Conservation (phyloP, 2,888 invertebrate genomes). For the Drosophila atripex region DNA sequence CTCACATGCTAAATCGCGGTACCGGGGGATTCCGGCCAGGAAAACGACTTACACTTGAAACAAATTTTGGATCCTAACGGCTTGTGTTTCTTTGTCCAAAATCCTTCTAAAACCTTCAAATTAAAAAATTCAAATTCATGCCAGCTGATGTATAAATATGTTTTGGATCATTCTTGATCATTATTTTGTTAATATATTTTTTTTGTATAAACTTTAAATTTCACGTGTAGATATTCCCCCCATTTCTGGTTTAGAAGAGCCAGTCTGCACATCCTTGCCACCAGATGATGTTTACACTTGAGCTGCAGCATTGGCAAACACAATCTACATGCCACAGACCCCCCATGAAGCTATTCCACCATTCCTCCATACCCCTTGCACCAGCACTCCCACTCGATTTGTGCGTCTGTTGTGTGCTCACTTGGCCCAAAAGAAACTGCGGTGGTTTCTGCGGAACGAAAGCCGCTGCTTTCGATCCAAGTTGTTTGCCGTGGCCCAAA, state of each 20-base stretch:
- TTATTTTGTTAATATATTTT: no score
- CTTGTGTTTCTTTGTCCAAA: no score
- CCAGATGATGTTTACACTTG: constrained; percentile 75
- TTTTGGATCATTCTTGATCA: no score
- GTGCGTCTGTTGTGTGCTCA: constrained; percentile 24
- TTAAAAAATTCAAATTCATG: no score
- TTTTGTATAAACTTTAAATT: background rate
- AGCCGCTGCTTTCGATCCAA: constrained; percentile 20
- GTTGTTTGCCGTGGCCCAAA: constrained; percentile 35
- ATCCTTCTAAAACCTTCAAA: no score
- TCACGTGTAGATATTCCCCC: constrained; percentile 5
- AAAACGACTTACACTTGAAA: constrained; percentile 5
- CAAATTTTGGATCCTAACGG: no score
- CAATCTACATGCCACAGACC: constrained; percentile 37
- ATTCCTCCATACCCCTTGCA: background rate
- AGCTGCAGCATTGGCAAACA: constrained; percentile 66
- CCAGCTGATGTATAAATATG: no score
- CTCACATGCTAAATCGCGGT: constrained; percentile 15
- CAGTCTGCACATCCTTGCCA: constrained; percentile 40
- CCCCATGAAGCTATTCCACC: background rate
- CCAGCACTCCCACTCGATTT: constrained; percentile 13
- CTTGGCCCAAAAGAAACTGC: constrained; percentile 28
- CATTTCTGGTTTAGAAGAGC: constrained; percentile 34
- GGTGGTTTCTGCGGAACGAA: constrained; percentile 19
- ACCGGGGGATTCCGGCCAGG: constrained; percentile 24